A percentile compares a stretch with the other conserved stretches of the same genome.
These are phyloP conservation scores for Drosophila greeni DNA, from an alignment of 2,888 invertebrate species.

Conservation along the genomic window DNA sequence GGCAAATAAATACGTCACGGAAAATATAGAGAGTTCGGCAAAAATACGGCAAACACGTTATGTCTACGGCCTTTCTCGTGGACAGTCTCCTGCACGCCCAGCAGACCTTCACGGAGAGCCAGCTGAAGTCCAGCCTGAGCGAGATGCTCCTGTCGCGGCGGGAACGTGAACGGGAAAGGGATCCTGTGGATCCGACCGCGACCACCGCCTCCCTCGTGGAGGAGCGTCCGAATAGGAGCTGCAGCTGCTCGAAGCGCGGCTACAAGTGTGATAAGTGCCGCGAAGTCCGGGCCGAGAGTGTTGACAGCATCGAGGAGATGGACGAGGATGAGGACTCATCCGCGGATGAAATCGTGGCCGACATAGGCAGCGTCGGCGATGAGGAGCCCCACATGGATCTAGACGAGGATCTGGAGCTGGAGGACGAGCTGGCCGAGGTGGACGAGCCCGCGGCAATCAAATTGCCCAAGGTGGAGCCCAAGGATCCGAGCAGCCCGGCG, in stretches of 20 bases:
- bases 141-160: conserved; percentile 75
- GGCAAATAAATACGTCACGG: background rate
- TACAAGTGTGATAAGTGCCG: conserved; percentile 72
- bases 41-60: conserved; percentile 54
- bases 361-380: conserved; percentile 63
- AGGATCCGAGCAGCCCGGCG: conserved; percentile 50
- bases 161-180: conserved; percentile 14
- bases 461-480: conserved; percentile 71
- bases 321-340: conserved; percentile 66
- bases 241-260: conserved; percentile 64
- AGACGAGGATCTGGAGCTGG: conserved; percentile 64
- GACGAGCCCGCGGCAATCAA: conserved; percentile 59
- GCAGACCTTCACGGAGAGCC: conserved; percentile 69
- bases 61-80: conserved; percentile 78
- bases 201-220: background rate
- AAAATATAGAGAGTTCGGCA: conserved; percentile 32
- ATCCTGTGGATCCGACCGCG: conserved; percentile 13
- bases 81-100: conserved; percentile 78
- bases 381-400: conserved; percentile 61
- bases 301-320: conserved; percentile 72
- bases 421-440: conserved; percentile 56
- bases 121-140: conserved; percentile 61
- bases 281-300: conserved; percentile 66
- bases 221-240: conserved; percentile 23
- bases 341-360: conserved; percentile 65